A percentile compares a stretch with the other conserved stretches of the same genome.
These are phyloP conservation scores for Philopotamus ludificatus DNA, from an alignment of 1,140 invertebrate genomes.

Conservation along the genomic window DNA sequence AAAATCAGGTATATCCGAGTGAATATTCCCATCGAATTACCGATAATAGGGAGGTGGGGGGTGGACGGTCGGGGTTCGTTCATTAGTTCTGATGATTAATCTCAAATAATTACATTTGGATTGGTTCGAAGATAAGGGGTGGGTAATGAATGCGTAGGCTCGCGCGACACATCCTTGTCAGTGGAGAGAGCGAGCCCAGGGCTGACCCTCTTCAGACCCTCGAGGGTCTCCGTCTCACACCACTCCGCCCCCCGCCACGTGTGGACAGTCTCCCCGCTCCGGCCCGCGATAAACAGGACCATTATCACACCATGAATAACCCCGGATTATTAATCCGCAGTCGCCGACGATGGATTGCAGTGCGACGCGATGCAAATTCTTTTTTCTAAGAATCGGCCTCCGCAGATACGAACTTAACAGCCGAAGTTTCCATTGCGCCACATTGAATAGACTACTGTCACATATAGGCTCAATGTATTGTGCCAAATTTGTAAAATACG, in stretches of 20 bases:
- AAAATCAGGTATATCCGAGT: too few relatives aligned
- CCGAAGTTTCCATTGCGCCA: conserved; percentile 31
- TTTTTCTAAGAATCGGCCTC: too few relatives aligned
- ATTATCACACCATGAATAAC: conserved; percentile 24
- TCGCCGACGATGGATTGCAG: conserved; percentile 3
- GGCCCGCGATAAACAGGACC: conserved; percentile 9
- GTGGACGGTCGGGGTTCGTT: not conserved
- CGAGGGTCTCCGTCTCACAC: not conserved
- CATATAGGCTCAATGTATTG: conserved; percentile 39
- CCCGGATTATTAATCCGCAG: conserved; percentile 16
- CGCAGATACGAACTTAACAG: conserved; percentile 16
- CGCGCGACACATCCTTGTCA: conserved; percentile 39
- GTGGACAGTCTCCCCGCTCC: conserved; percentile 12
- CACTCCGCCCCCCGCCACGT: conserved; percentile 2
- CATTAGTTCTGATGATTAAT: conserved; percentile 27
- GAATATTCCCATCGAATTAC: too few relatives aligned
- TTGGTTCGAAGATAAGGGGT: conserved; percentile 26
- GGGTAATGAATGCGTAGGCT: conserved; percentile 38
- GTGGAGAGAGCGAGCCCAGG: not conserved
- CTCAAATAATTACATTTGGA: conserved; percentile 35
- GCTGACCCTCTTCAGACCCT: conserved; percentile 38
- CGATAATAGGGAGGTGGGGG: not conserved
- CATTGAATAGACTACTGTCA: conserved; percentile 27
- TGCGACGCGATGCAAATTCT: too few relatives aligned
- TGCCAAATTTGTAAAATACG: conserved; percentile 41